Evolutionary conservation across 2,797 vertebrate genomes (phyloP).

Genomic region (Cygnus olor): DNA sequence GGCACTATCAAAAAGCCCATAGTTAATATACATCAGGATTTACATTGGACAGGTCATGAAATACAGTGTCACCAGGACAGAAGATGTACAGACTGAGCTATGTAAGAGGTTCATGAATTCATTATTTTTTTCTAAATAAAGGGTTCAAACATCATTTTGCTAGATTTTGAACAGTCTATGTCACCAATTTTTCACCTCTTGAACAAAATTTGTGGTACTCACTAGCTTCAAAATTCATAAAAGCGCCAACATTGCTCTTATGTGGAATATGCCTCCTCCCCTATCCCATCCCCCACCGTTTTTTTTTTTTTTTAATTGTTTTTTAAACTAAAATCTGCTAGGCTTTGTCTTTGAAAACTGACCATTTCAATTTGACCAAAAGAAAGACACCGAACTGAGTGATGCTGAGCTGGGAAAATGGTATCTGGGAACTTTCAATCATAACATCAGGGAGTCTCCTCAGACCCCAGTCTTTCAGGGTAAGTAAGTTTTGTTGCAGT

Average conservation of each 20-base stretch:
- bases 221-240: neutral
- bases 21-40: neutral
- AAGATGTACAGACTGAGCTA: neutral
- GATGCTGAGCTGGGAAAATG: neutral
- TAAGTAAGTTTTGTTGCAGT: neutral
- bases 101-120: neutral
- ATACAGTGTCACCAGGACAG: neutral
- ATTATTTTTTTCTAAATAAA: neutral
- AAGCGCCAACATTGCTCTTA: neutral
- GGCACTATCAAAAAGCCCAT: neutral
- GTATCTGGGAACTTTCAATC: neutral
- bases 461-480: neutral
- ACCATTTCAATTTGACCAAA: neutral
- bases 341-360: neutral
- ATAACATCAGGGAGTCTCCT: neutral
- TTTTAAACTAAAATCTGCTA: neutral
- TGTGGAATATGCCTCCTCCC: neutral
- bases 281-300: no score
- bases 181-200: neutral
- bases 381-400: neutral
- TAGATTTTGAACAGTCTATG: neutral
- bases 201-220: neutral
- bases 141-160: neutral
- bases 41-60: neutral
- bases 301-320: neutral